A percentile compares a stretch with the other conserved stretches of the same genome.
Conservation (phyloP, 1,140 invertebrate species). For the Drosophila paulistorum region DNA sequence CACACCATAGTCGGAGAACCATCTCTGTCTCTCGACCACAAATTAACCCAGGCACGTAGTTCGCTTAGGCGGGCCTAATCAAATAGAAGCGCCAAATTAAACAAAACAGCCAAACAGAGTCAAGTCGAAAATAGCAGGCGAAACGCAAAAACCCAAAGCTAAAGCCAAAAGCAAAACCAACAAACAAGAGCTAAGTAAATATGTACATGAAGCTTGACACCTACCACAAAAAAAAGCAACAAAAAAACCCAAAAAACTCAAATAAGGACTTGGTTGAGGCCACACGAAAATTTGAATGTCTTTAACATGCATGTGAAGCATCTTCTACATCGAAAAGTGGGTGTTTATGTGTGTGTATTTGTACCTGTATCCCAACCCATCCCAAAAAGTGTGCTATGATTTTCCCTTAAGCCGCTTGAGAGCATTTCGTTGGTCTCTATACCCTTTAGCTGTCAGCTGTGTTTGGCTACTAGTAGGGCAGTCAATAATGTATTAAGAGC, state of each 20-base stretch:
- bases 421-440: neutral
- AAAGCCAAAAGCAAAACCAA: conserved; percentile 20
- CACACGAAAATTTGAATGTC: conserved; percentile 12
- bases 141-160: conserved; percentile 20
- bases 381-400: conserved; percentile 2
- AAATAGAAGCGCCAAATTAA: conserved; percentile 78
- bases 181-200: conserved; percentile 53
- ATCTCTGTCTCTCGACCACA: conserved; percentile 30
- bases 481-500: neutral
- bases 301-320: conserved; percentile 11
- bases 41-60: conserved; percentile 77
- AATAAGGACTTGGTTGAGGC: neutral
- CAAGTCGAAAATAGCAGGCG: conserved; percentile 21
- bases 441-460: conserved; percentile 1
- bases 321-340: neutral
- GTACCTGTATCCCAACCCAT: neutral
- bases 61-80: conserved; percentile 74
- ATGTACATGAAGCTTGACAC: conserved; percentile 42
- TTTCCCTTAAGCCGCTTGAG: conserved; percentile 7
- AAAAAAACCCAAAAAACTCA: neutral
- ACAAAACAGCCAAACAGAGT: conserved; percentile 42
- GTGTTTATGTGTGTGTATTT: neutral
- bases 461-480: neutral
- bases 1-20: conserved; percentile 21
- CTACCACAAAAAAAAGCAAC: conserved; percentile 20